These are phyloP conservation scores for Monodelphis domestica DNA, from an alignment of 2,797 vertebrate species.

Conservation along the genomic window DNA sequence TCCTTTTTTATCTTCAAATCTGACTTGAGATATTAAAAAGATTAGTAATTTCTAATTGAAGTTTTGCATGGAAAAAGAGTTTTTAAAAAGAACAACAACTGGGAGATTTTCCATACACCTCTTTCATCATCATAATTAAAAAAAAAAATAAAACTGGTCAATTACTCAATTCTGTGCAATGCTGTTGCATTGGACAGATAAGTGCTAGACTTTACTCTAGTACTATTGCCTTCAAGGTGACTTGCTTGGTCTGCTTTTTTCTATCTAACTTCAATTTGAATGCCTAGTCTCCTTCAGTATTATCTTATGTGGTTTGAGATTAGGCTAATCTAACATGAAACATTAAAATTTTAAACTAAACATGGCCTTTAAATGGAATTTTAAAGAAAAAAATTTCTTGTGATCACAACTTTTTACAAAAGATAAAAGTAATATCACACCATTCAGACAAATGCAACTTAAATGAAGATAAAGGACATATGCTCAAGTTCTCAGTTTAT, in stretches of 20 bases:
- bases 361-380: slow-evolving; percentile 67
- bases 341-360: slow-evolving; percentile 72
- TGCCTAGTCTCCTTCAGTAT: slow-evolving; percentile 69
- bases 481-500: slow-evolving; percentile 71
- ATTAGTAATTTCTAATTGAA: slow-evolving; percentile 55
- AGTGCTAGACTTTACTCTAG: slow-evolving; percentile 29
- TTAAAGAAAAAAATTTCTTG: slow-evolving; percentile 67
- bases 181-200: slow-evolving; percentile 52
- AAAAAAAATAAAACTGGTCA: slow-evolving; percentile 14
- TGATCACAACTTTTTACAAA: slow-evolving; percentile 58
- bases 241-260: slow-evolving; percentile 67
- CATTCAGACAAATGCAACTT: slow-evolving; percentile 66
- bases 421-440: slow-evolving; percentile 54
- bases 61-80: slow-evolving; percentile 27
- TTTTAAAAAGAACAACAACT: slow-evolving; percentile 38
- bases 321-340: slow-evolving; percentile 77
- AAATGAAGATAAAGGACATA: slow-evolving; percentile 66
- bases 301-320: slow-evolving; percentile 55
- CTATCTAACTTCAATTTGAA: slow-evolving; percentile 72
- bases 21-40: slow-evolving; percentile 67
- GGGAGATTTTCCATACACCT: slow-evolving; percentile 23
- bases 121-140: not conserved
- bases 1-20: slow-evolving; percentile 60
- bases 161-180: slow-evolving; percentile 63
- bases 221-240: slow-evolving; percentile 66